Percentiles rank a stretch among this genome's conserved stretches.
These are phyloP conservation scores for Intellagama lesueurii DNA, from an alignment of 2,797 vertebrate species.

Conservation along the genomic window DNA sequence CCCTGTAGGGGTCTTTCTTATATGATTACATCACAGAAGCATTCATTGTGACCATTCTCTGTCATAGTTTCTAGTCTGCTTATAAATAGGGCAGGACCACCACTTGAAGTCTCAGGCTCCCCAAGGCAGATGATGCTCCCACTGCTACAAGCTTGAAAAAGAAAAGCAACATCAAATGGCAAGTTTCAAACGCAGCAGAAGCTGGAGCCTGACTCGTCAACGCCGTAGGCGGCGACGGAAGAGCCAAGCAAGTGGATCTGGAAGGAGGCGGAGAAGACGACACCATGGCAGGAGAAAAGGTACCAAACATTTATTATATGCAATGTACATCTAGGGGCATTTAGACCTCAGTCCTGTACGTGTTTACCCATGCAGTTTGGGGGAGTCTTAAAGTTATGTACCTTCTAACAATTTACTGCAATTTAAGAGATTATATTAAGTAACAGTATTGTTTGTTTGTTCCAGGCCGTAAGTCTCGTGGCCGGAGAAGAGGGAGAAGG, in stretches of 20 bases:
- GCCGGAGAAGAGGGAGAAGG: background rate
- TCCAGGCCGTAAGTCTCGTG: background rate
- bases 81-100: background rate
- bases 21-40: background rate
- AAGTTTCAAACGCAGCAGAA: background rate
- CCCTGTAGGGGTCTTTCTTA: background rate
- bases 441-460: background rate
- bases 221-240: background rate
- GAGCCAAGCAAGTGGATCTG: background rate
- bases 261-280: background rate
- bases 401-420: background rate
- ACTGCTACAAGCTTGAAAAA: slow-evolving; percentile 7
- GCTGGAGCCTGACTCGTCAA: background rate
- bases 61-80: background rate
- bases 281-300: background rate
- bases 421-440: no score
- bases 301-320: background rate
- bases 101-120: background rate
- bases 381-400: no score
- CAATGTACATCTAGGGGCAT: background rate
- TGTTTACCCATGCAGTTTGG: background rate
- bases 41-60: background rate
- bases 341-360: background rate
- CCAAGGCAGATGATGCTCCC: background rate
- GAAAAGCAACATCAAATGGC: background rate